A percentile compares a stretch with the other conserved stretches of the same genome.
Conservation (phyloP, 2,797 vertebrate genomes). For the Polyboroides typus region DNA sequence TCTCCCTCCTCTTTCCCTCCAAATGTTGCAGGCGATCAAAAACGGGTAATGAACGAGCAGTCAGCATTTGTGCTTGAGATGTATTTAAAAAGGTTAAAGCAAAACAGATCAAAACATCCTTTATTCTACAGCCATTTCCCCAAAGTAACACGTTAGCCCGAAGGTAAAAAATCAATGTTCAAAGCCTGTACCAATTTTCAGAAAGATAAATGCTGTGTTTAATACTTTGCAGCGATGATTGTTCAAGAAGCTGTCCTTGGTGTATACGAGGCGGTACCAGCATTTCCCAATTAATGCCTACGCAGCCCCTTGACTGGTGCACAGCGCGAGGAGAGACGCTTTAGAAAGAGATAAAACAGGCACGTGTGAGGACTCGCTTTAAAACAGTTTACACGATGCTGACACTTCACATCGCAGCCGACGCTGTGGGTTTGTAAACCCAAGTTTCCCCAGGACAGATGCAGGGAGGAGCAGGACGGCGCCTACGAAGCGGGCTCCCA, state of each 20-base stretch:
- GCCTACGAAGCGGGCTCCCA: accelerated
- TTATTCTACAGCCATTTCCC: conserved; percentile 37
- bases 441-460: not conserved
- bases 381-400: not conserved
- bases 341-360: not conserved
- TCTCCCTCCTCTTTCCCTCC: not conserved
- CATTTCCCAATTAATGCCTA: not conserved
- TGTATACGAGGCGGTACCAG: not conserved
- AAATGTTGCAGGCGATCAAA: not conserved
- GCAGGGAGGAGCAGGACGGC: not conserved
- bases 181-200: conserved; percentile 58
- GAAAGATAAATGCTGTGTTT: conserved; percentile 46
- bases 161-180: conserved; percentile 63
- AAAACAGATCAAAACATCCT: conserved; percentile 62
- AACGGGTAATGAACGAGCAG: not conserved
- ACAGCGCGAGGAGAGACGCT: not conserved
- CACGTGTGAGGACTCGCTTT: not conserved
- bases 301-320: not conserved
- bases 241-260: not conserved
- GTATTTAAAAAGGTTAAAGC: conserved; percentile 49
- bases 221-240: not conserved
- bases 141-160: conserved; percentile 34
- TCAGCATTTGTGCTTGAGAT: not conserved
- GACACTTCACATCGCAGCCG: accelerated
- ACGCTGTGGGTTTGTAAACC: not conserved